Percentiles rank a stretch among this genome's conserved stretches.
phyloP scores from a whole-genome alignment of 2,113 vertebrate species.

The Cottus gobio region DNA sequence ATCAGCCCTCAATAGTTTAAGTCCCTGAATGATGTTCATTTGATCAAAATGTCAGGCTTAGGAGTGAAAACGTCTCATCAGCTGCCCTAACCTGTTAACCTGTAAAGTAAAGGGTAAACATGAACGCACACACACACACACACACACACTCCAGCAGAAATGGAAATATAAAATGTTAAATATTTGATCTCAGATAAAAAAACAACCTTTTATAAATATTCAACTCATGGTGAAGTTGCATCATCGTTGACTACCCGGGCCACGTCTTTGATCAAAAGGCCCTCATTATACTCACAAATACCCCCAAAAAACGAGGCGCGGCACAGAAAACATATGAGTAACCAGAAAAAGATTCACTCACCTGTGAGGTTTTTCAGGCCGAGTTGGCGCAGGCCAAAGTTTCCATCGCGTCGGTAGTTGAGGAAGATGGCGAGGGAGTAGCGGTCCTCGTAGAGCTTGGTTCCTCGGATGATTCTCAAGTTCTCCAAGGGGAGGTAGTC shows the following conservation, averaged over 20 bases:
- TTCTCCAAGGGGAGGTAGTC: constrained; percentile 97
- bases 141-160: not conserved
- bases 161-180: not conserved
- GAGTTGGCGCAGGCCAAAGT: constrained; percentile 93
- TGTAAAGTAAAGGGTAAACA: not conserved
- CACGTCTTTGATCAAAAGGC: not conserved
- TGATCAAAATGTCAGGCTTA: not conserved
- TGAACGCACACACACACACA: too few species aligned
- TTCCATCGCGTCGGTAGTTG: constrained; percentile 97
- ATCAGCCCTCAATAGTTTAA: not conserved
- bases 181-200: constrained; percentile 1
- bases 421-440: constrained; percentile 95
- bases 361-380: constrained; percentile 96
- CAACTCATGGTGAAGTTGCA: not conserved
- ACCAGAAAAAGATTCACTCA: constrained; percentile 42
- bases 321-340: not conserved
- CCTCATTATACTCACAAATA: not conserved
- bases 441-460: constrained; percentile 95
- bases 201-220: not conserved
- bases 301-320: not conserved
- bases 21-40: not conserved
- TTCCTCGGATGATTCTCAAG: constrained; percentile 95
- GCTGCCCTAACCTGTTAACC: not conserved
- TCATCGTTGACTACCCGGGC: not conserved
- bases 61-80: not conserved